phyloP scores from a whole-genome alignment of 2,888 invertebrate genomes.

The Hirudinaria manillensis region DNA sequence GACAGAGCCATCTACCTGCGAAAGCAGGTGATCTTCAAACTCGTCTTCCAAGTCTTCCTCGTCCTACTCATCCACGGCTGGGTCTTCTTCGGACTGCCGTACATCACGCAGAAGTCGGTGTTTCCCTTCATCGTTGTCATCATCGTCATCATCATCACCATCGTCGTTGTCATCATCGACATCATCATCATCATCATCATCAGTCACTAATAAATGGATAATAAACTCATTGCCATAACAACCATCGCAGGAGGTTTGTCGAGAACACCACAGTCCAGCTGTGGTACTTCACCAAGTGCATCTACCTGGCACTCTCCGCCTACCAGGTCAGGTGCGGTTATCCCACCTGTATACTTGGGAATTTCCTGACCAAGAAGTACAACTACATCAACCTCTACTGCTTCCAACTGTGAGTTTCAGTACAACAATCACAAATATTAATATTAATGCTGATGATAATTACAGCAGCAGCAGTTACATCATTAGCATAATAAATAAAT shows the following conservation, averaged over 20 bases:
- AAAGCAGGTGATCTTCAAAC: conserved; percentile 73
- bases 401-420: conserved; percentile 73
- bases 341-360: conserved; percentile 91
- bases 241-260: conserved; percentile 66
- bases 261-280: conserved; percentile 80
- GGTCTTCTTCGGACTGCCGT: conserved; percentile 94
- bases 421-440: not conserved
- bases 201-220: not conserved
- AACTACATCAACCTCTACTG: conserved; percentile 82
- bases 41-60: conserved; percentile 73
- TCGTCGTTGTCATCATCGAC: conserved; percentile 18
- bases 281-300: conserved; percentile 95
- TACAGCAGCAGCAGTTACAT: no score
- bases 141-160: conserved; percentile 25
- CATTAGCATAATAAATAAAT: not conserved
- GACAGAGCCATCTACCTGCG: conserved; percentile 90
- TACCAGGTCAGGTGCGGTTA: conserved; percentile 97
- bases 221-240: not conserved
- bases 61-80: conserved; percentile 87
- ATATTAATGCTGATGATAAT: not conserved
- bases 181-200: not conserved
- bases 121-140: not conserved
- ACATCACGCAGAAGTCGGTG: conserved; percentile 77
- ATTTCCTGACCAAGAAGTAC: conserved; percentile 94
- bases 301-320: conserved; percentile 88